Base-by-base conservation (phyloP, 2,888 invertebrate genomes). In the Drosophila emarginata region DNA sequence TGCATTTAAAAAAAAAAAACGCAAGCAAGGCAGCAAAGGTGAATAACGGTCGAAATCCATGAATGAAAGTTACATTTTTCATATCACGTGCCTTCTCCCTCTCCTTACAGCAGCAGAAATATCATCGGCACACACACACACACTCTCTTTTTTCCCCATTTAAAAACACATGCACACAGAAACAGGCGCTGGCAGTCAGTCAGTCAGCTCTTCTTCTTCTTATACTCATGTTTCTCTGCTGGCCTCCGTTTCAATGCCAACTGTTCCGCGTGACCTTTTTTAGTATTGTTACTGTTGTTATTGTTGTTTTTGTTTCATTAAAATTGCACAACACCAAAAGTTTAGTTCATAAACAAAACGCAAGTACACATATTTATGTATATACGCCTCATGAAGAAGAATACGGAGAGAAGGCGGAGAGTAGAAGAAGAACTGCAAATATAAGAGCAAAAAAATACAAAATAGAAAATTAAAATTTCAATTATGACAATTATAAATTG, bases 221-320 rank as follows among this genome's bases (percentile, higher is more conserved):
- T 64, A 32, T 28, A 61, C 64, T 63, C 23, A 21, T 57, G 57
- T 61, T 72, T 72, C 28, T 21, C 45, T 45, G 21, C 21, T 45
- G 45, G 39, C 67, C 61, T 66, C 66, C 59, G 51, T 76, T 78
- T 78, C 64, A 76, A 73, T 77, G 69, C 59, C 74, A 75, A 50
- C 64, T 67, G 56, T 73, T 51, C 37, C 62, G 63, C 39, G 36
- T 72, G 40, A 28, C n/a, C 51, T 14, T 51, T 61, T 52, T 54
- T 54, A n/a, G 52, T 62, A 45, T 65, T 72, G 50, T 40, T 26
- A 5, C 26, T 26, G 26, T 26, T 61, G 40, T 40, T 64, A 56
- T 52, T 40, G 4, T 51, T 37, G 15, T 11, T 32, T 45, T 18
- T 39, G 28, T 40, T 26, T 72, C 57, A 45, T 64, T 21, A 18